These are phyloP conservation scores for Papilio helenus DNA, from an alignment of 1,140 invertebrate species.

Conservation along the genomic window DNA sequence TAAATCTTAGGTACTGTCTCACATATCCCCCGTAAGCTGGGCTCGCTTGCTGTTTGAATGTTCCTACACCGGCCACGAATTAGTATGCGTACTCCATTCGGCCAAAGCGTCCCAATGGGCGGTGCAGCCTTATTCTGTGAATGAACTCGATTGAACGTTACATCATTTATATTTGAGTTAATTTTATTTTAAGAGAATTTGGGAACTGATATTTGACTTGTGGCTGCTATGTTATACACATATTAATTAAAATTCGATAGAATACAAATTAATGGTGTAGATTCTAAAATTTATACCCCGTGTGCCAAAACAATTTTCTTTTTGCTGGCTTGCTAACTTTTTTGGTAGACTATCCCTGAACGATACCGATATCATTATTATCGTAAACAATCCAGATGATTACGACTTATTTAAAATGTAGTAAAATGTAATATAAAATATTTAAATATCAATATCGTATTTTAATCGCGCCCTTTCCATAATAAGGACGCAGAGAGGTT, in stretches of 20 bases:
- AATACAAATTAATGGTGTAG: too few relatives aligned
- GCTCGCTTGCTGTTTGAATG: conserved; percentile 77
- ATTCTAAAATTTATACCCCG: too few relatives aligned
- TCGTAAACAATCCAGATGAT: not conserved
- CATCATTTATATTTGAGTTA: conserved; percentile 17
- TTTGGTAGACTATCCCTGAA: too few relatives aligned
- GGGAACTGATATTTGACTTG: too few relatives aligned
- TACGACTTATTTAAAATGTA: not conserved
- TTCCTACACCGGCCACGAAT: conserved; percentile 75
- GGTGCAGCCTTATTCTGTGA: conserved; percentile 67
- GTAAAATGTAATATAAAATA: not conserved
- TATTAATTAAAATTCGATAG: too few relatives aligned
- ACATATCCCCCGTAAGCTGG: conserved; percentile 79
- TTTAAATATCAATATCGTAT: conserved; percentile 30
- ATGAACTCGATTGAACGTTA: conserved; percentile 27
- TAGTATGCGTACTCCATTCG: conserved; percentile 80
- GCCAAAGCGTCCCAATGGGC: conserved; percentile 67
- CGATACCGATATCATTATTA: too few relatives aligned
- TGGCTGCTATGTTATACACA: too few relatives aligned
- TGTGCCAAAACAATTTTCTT: too few relatives aligned
- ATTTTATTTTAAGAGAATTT: not conserved
- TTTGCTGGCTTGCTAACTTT: too few relatives aligned
- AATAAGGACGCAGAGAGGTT: conserved; percentile 65
- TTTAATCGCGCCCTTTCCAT: conserved; percentile 43
- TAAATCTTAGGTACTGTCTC: conserved; percentile 78